Evolutionary conservation across 2,113 vertebrate genomes (phyloP), one percentile per base, ranked within the genome.

Genomic region (Mus pahari): DNA sequence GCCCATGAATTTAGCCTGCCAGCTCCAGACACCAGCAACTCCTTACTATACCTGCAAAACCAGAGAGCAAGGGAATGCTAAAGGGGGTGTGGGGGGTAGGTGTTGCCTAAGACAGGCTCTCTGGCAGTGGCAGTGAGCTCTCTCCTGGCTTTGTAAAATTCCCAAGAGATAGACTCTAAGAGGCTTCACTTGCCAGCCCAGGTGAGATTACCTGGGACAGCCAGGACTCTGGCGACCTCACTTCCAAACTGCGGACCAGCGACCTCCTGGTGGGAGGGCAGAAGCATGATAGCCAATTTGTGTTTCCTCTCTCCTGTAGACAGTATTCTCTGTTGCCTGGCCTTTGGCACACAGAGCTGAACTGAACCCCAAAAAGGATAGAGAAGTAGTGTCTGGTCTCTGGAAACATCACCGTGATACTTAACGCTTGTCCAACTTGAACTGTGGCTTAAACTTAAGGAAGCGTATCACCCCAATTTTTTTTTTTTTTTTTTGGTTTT

Each of bases 1-100:
- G 48, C 17, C 31, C 20, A 10, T 55, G 33, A n/a, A 55, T 55
- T 33, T 36, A 55, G 99, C 98, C 97, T 98, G 94, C 98, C 98
- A 98, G 96, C 60, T 99, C 99, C 99, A 99, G 31, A 98, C 71
- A 99, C 97, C 13, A 99, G 98, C 75, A 99, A 98, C 99, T 50
- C 98, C 99, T 99, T 0, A 96, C 97, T 98, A 99, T 86, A 99
- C 98, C 99, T 99, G 94, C 19, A 58, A 60, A 78, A 33, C 71
- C 64, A 79, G 58, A 92, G n/a, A 81, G 48, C 81, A 66, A 10
- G 53, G 7, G 66, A 33, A 33, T 16, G 75, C 77, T 92, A 39
- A 48, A 48, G 48, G 48, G 82, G 60, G 36, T 58, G 86, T 39
- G 17, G 22, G 10, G 70, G 74, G 50, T 73, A 17, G 39, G 36